A percentile compares a stretch with the other conserved stretches of the same genome.
These are phyloP conservation scores for Harpegnathos saltator DNA, from an alignment of 1,140 invertebrate species.

Conservation along the genomic window DNA sequence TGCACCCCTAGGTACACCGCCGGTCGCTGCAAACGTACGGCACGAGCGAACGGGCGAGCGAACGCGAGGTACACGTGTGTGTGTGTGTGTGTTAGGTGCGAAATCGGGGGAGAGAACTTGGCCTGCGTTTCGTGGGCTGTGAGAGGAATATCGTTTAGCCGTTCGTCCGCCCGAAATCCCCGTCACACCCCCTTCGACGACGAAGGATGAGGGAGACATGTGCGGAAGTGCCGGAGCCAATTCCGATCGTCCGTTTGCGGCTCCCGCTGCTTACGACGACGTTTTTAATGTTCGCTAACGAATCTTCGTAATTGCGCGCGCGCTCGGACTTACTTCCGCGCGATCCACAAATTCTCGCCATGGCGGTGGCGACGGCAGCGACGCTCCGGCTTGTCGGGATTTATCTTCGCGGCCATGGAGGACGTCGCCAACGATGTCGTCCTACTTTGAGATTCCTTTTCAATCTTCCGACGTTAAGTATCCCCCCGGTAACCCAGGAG, in stretches of 20 bases:
- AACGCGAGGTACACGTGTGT: too few relatives aligned
- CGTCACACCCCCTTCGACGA: background rate
- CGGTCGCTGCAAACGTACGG: constrained; percentile 60
- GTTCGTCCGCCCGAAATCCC: background rate
- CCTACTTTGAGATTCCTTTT: background rate
- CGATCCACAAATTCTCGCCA: background rate
- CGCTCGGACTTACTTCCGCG: background rate
- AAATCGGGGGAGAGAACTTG: constrained; percentile 58
- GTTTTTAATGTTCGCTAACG: constrained; percentile 36
- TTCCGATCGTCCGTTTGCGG: constrained; percentile 39
- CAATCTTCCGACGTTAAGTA: background rate
- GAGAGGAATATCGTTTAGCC: constrained; percentile 73
- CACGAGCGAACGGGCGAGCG: constrained; percentile 57
- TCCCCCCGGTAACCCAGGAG: background rate
- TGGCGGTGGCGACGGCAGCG: too few relatives aligned
- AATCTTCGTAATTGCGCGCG: constrained; percentile 34
- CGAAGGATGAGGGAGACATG: constrained; percentile 18
- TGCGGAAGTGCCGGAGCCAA: constrained; percentile 23
- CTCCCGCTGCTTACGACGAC: constrained; percentile 43
- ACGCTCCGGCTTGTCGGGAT: background rate
- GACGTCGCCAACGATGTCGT: too few relatives aligned
- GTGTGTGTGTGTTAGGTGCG: constrained; percentile 67
- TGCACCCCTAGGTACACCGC: constrained; percentile 18
- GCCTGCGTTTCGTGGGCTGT: constrained; percentile 67
- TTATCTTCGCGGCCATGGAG: too few relatives aligned